These are phyloP conservation scores for Echeneis naucrates DNA, from an alignment of 2,797 vertebrate genomes.

Conservation along the genomic window DNA sequence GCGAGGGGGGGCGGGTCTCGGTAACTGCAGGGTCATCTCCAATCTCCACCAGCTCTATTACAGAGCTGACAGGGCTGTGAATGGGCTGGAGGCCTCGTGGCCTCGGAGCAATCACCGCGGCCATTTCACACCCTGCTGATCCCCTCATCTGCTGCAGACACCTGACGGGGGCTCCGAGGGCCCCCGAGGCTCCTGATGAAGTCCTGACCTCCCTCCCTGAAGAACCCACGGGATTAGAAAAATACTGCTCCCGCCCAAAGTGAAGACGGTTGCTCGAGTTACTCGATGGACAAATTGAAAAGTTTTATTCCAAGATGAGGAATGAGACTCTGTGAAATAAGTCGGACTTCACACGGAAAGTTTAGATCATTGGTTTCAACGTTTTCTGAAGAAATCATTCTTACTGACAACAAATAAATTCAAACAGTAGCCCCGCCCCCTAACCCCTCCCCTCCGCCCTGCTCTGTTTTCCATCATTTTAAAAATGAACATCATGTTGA, in stretches of 20 bases:
- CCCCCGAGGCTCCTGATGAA: slow-evolving; percentile 63
- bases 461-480: too few species aligned
- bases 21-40: slow-evolving; percentile 47
- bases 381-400: background rate
- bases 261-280: slow-evolving; percentile 31
- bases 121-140: slow-evolving; percentile 81
- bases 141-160: slow-evolving; percentile 69
- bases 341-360: background rate
- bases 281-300: slow-evolving; percentile 45
- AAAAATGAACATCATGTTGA: too few species aligned
- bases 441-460: too few species aligned
- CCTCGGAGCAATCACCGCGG: slow-evolving; percentile 73
- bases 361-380: background rate
- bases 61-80: slow-evolving; percentile 71
- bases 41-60: slow-evolving; percentile 70
- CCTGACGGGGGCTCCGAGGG: slow-evolving; percentile 44
- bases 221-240: slow-evolving; percentile 42
- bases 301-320: slow-evolving; percentile 53
- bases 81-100: slow-evolving; percentile 68
- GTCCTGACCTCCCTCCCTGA: slow-evolving; percentile 61
- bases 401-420: too few species aligned
- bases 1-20: background rate
- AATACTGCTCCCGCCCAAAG: slow-evolving; percentile 41
- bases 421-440: too few species aligned
- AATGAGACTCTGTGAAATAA: slow-evolving; percentile 15